These are phyloP conservation scores for Imbricaverruca yamaguchii DNA, from an alignment of 2,888 invertebrate species.

Conservation along the genomic window DNA sequence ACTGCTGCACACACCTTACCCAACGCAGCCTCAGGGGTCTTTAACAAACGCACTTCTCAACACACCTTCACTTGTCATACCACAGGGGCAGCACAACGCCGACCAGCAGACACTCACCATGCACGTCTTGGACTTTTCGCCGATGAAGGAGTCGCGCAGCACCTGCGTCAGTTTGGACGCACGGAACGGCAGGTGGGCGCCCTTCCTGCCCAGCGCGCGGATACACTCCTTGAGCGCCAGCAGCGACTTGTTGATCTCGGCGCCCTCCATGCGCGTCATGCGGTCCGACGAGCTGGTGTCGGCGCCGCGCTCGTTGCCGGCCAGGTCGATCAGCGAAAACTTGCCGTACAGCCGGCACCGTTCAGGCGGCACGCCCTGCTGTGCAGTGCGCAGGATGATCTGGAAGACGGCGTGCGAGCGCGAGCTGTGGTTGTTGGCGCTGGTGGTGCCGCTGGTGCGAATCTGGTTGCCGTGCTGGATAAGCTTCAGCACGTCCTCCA, in stretches of 20 bases:
- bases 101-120: conserved; percentile 54
- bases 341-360: conserved; percentile 86
- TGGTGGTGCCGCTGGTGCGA: conserved; percentile 91
- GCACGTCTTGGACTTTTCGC: conserved; percentile 94
- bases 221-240: conserved; percentile 97
- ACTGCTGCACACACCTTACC: too few relatives aligned
- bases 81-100: too few relatives aligned
- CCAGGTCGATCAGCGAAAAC: conserved; percentile 95
- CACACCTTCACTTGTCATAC: too few relatives aligned
- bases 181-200: conserved; percentile 93
- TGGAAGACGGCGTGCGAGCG: conserved; percentile 99
- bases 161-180: conserved; percentile 96
- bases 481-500: conserved; percentile 86
- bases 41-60: too few relatives aligned
- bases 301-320: conserved; percentile 96
- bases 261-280: conserved; percentile 75
- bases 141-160: conserved; percentile 93
- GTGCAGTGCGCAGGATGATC: conserved; percentile 60
- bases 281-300: conserved; percentile 95
- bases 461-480: conserved; percentile 86
- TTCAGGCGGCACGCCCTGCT: conserved; percentile 53
- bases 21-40: too few relatives aligned
- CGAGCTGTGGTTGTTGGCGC: conserved; percentile 96
- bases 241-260: conserved; percentile 93
- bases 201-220: conserved; percentile 87